Conservation (phyloP, 2,797 vertebrate genomes). For the Astyanax mexicanus region DNA sequence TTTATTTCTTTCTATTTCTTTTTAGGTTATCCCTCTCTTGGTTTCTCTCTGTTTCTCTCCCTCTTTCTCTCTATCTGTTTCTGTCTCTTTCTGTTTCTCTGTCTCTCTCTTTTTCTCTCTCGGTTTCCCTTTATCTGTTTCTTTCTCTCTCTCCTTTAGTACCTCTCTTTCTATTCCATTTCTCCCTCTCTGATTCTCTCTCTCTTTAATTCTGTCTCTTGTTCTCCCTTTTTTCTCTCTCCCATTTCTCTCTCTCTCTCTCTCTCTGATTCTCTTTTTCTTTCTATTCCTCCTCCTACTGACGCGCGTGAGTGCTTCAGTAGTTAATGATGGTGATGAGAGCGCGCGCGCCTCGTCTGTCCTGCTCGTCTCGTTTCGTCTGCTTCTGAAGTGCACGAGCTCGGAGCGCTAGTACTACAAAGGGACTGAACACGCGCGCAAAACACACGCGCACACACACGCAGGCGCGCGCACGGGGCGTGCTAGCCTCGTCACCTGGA, state of each 20-base stretch:
- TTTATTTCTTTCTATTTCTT: neutral
- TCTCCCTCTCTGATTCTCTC: neutral
- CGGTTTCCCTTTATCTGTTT: neutral
- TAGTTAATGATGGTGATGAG: too few relatives aligned
- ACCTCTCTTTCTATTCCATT: neutral
- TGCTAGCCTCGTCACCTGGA: neutral
- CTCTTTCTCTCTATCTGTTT: neutral
- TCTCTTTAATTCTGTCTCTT: too few relatives aligned
- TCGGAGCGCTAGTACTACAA: neutral
- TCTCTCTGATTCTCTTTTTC: neutral
- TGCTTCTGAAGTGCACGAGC: too few relatives aligned
- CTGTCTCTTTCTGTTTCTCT: neutral
- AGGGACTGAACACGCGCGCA: neutral
- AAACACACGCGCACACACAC: too few relatives aligned
- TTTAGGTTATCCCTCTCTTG: neutral
- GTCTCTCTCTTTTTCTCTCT: neutral
- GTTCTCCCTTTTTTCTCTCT: too few relatives aligned
- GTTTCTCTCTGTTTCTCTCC: too few relatives aligned
- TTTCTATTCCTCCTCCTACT: neutral
- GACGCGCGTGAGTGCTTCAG: too few relatives aligned
- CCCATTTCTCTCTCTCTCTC: neutral
- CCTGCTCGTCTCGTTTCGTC: too few relatives aligned
- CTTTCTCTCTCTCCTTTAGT: slow-evolving; percentile 9
- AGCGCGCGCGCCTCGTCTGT: neutral
- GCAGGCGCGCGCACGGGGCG: neutral